Conservation (phyloP, 2,888 invertebrate genomes). For the Parochlus steinenii region DNA sequence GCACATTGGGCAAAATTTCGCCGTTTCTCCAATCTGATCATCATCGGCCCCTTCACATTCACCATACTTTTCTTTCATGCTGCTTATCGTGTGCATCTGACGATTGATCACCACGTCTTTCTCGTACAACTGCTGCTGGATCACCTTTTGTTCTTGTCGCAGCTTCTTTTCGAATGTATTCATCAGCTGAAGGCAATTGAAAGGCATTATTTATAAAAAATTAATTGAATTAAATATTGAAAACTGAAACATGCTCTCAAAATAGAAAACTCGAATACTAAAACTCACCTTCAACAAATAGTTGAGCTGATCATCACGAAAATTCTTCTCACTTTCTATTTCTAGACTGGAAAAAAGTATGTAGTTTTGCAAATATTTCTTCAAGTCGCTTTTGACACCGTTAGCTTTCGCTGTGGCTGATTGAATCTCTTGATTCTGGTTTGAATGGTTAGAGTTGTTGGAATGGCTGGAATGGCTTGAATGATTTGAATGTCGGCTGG, state of each 20-base stretch:
- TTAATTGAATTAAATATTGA: too few relatives aligned
- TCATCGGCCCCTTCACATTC: conserved; percentile 7
- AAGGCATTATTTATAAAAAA: too few relatives aligned
- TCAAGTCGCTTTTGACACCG: conserved; percentile 5
- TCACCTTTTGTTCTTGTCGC: conserved; percentile 27
- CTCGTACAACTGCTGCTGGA: conserved; percentile 25
- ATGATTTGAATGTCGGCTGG: conserved; percentile 9
- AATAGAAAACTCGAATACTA: too few relatives aligned
- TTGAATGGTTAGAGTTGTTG: too few relatives aligned
- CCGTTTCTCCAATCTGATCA: conserved; percentile 12
- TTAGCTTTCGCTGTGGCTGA: too few relatives aligned
- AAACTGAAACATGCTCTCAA: too few relatives aligned
- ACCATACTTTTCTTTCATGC: conserved; percentile 21
- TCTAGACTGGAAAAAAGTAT: conserved; percentile 17
- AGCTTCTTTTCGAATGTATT: conserved; percentile 28
- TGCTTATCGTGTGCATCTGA: conserved; percentile 22
- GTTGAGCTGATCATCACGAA: conserved; percentile 26
- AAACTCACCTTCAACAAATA: conserved; percentile 30
- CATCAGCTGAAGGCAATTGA: too few relatives aligned
- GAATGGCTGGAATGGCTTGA: too few relatives aligned
- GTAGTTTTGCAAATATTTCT: conserved; percentile 10
- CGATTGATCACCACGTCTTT: conserved; percentile 19
- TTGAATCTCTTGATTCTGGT: too few relatives aligned
- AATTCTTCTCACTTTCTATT: conserved; percentile 26
- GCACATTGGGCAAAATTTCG: conserved; percentile 29